These are phyloP conservation scores for Motacilla tschutschensis DNA, from an alignment of 2,113 vertebrate genomes.

Conservation along the genomic window DNA sequence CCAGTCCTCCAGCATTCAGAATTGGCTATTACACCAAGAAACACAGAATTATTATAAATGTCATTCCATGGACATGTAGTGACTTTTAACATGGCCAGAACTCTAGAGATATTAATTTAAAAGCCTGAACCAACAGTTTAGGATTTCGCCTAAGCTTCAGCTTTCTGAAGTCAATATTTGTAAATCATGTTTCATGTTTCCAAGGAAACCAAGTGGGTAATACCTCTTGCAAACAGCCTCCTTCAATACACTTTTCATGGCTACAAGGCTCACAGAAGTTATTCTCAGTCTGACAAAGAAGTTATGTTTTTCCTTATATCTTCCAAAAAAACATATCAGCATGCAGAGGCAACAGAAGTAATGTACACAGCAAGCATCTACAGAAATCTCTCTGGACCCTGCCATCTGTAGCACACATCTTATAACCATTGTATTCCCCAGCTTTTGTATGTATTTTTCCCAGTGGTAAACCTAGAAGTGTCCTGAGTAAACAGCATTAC, in stretches of 20 bases:
- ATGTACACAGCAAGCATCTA: background rate
- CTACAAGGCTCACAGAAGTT: slow-evolving; percentile 10
- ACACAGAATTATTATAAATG: background rate
- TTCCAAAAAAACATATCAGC: background rate
- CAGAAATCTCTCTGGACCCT: background rate
- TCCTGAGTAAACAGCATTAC: background rate
- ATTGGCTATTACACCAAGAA: background rate
- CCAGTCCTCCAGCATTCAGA: background rate
- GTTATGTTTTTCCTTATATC: background rate
- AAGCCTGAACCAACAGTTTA: slow-evolving; percentile 56
- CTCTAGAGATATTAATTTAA: slow-evolving; percentile 53
- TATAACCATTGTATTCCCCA: background rate
- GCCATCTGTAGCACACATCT: background rate
- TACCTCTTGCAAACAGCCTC: slow-evolving; percentile 31
- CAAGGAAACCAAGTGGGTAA: slow-evolving; percentile 65
- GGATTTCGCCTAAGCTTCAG: slow-evolving; percentile 52
- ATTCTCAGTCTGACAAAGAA: background rate
- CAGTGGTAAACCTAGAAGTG: background rate
- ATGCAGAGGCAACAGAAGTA: background rate
- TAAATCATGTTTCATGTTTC: slow-evolving; percentile 61
- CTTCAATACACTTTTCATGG: slow-evolving; percentile 16
- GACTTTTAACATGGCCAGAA: slow-evolving; percentile 10
- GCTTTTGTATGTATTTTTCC: background rate
- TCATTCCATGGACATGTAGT: background rate
- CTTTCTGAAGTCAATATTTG: slow-evolving; percentile 67